These are phyloP conservation scores for Alces alces DNA, from an alignment of 2,113 vertebrate genomes.

Conservation along the genomic window DNA sequence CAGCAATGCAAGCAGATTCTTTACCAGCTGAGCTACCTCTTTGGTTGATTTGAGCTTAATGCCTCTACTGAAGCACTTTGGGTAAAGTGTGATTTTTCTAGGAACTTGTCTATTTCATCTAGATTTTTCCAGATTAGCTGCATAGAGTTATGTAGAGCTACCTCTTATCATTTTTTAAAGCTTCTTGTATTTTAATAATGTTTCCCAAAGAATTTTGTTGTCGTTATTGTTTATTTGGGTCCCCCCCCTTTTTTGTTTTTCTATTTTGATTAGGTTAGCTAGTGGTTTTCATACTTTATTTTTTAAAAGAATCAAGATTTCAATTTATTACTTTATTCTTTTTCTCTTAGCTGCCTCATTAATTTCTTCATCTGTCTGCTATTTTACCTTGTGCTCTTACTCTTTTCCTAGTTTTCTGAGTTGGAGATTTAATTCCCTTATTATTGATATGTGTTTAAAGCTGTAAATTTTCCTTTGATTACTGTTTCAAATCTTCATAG, in stretches of 20 bases:
- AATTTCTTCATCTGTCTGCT: neutral
- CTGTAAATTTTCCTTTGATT: neutral
- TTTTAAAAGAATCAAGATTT: neutral
- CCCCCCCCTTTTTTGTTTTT: rapidly evolving
- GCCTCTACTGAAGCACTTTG: neutral
- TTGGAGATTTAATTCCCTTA: neutral
- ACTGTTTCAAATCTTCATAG: neutral
- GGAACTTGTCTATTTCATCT: neutral
- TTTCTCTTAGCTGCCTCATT: neutral
- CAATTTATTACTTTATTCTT: neutral
- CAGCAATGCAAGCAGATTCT: neutral
- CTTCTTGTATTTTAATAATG: neutral
- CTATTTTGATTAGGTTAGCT: neutral
- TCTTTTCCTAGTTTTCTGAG: neutral
- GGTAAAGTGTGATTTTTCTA: neutral
- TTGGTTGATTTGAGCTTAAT: neutral
- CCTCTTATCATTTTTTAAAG: neutral
- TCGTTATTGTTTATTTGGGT: neutral
- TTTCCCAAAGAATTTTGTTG: neutral
- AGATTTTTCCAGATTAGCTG: neutral
- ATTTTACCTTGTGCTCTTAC: neutral
- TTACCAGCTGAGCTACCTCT: neutral
- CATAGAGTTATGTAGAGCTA: neutral
- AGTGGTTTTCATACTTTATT: neutral
- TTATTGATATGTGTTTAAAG: neutral